These are phyloP conservation scores for Drosophila rufa DNA, from an alignment of 1,140 invertebrate species.

Conservation along the genomic window DNA sequence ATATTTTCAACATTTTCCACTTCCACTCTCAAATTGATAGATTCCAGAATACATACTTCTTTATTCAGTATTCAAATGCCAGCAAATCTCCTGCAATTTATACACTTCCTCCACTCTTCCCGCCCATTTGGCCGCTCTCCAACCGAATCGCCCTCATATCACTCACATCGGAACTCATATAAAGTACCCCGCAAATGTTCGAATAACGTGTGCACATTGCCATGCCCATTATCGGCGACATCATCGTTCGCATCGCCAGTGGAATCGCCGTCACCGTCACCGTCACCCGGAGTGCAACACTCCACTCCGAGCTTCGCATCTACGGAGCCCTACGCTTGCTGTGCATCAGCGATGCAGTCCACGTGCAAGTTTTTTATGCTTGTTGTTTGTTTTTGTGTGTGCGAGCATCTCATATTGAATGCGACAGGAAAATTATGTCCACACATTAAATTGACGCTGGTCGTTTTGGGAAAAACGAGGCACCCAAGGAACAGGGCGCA, in stretches of 20 bases:
- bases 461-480: constrained; percentile 31
- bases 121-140: background rate
- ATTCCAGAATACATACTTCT: background rate
- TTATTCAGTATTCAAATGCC: constrained; percentile 19
- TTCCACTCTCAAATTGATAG: constrained; percentile 3
- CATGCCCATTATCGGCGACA: constrained; percentile 79
- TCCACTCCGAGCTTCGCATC: constrained; percentile 23
- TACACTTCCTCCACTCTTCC: background rate
- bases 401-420: constrained; percentile 65
- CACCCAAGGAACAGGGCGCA: background rate
- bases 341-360: constrained; percentile 74
- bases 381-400: constrained; percentile 51
- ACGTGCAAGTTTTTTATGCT: constrained; percentile 76
- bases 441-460: constrained; percentile 79
- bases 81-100: constrained; percentile 16
- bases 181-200: constrained; percentile 65
- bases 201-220: constrained; percentile 79
- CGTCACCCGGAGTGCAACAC: constrained; percentile 41
- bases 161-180: constrained; percentile 51
- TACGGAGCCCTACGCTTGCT: background rate
- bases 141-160: constrained; percentile 48
- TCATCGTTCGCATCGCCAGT: constrained; percentile 39
- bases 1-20: background rate
- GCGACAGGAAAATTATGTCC: constrained; percentile 82
- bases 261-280: constrained; percentile 3